Evolutionary conservation across 2,888 invertebrate genomes (phyloP), one percentile per base, ranked within the genome.

Genomic region (Heliconius charithonia): DNA sequence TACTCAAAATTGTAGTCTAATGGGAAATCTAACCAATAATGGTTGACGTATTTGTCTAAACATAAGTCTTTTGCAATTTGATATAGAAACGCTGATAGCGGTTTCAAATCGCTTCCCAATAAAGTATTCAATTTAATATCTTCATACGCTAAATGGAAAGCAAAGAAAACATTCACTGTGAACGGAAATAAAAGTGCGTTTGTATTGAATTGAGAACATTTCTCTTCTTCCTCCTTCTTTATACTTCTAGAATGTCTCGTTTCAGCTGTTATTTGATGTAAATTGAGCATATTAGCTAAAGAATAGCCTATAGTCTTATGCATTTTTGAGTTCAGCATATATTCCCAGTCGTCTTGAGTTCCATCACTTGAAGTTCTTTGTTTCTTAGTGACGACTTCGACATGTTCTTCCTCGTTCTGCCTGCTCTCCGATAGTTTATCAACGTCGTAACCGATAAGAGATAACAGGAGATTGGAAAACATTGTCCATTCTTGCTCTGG

Each of bases 21-120:
- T 0, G 99, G 98, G 86, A 97, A 98, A 92, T 99, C 99, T 82
- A 97, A 92, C 95, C 97, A 97, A 88, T 99, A 99, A 89, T 98
- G 97, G 83, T 97, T 96, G 2, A 96, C 95, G 85, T 98, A 99
- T 41, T 95, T 92, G 2, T 96, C 93, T 77, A 98, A 93, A 78
- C 96, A 96, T 85, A 99, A 95, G 92, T 98, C 98, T 66, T 95
- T 95, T 0, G 98, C 96, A 66, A 99, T 88, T 87, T 97, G 97
- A 86, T 97, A 96, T 59, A 99, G 90, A 79, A 98, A 96, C 82
- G 93, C 87, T 0, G 97, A 97, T 65, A 99, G 87, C 0, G 96
- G 95, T 76, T 96, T 95, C 81, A 98, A 89, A 83, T 97, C 96
- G 78, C 96, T 96, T 71, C 96, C 95, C 83, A 97, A 92, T 0